Percentiles rank a stretch among this genome's conserved stretches.
Conservation (phyloP, 2,113 vertebrate species). For the Candoia aspera region DNA sequence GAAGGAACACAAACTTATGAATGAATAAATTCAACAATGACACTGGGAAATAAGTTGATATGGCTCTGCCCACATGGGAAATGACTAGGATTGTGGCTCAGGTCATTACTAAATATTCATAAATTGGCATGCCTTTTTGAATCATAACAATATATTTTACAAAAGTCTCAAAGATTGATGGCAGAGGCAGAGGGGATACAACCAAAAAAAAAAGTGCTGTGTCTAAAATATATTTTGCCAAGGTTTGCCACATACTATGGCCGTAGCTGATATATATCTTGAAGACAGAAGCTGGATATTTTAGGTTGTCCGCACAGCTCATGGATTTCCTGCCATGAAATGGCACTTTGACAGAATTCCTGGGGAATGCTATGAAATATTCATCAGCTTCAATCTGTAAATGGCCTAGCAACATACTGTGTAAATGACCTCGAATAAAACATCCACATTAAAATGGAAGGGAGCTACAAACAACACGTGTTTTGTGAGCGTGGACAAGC, state of each 20-base stretch:
- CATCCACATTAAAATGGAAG: slow-evolving; percentile 51
- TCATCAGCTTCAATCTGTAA: slow-evolving; percentile 66
- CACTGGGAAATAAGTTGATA: not conserved
- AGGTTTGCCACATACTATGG: not conserved
- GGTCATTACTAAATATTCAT: not conserved
- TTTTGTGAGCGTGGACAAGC: slow-evolving; percentile 65
- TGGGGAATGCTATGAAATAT: slow-evolving; percentile 70
- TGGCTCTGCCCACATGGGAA: not conserved
- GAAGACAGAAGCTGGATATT: slow-evolving; percentile 30
- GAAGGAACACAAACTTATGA: not conserved
- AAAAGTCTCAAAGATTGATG: not conserved
- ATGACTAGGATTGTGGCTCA: not conserved
- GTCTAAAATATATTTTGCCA: not conserved
- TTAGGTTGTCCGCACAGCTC: slow-evolving; percentile 40
- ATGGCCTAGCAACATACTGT: slow-evolving; percentile 55
- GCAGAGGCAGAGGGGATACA: not conserved
- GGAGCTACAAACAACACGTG: slow-evolving; percentile 56
- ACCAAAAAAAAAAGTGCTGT: not conserved
- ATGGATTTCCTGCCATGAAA: slow-evolving; percentile 50
- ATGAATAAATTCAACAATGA: not conserved
- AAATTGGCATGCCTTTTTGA: not conserved
- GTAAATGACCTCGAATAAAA: slow-evolving; percentile 61
- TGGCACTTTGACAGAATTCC: slow-evolving; percentile 58
- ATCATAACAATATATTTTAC: not conserved
- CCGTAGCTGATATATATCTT: slow-evolving; percentile 23